Percentiles rank a stretch among this genome's conserved stretches.
Conservation (phyloP, 2,797 vertebrate species). For the Paguma larvata region DNA sequence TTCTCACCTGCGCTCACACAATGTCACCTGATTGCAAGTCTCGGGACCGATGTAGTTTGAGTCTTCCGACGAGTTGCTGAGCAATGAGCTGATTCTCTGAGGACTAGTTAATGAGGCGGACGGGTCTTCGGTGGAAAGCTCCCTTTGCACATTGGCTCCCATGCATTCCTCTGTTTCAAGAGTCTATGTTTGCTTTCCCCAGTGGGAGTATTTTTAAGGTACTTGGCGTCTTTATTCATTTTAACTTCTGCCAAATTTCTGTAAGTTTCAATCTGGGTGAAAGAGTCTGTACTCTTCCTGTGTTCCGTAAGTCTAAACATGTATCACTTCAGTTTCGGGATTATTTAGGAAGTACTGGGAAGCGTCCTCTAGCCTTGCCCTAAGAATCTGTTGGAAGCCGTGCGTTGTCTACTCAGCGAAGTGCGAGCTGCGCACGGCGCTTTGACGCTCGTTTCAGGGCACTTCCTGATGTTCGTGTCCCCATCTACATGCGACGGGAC, state of each 20-base stretch:
- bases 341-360: neutral
- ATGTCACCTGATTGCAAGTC: neutral
- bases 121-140: fast-evolving
- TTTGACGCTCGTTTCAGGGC: neutral
- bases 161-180: neutral
- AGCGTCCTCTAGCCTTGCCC: neutral
- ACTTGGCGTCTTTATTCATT: neutral
- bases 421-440: fast-evolving
- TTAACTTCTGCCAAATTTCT: neutral
- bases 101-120: fast-evolving
- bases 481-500: too few species aligned
- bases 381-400: neutral
- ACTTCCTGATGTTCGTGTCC: neutral
- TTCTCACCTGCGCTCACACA: neutral
- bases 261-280: neutral
- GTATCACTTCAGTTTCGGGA: neutral
- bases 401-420: too few species aligned
- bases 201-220: neutral
- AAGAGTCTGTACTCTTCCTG: neutral
- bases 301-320: neutral
- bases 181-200: neutral
- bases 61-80: fast-evolving
- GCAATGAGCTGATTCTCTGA: fast-evolving
- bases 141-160: fast-evolving
- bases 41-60: fast-evolving